phyloP scores from a whole-genome alignment of 2,113 vertebrate species.

The Cyanoliseus patagonus region DNA sequence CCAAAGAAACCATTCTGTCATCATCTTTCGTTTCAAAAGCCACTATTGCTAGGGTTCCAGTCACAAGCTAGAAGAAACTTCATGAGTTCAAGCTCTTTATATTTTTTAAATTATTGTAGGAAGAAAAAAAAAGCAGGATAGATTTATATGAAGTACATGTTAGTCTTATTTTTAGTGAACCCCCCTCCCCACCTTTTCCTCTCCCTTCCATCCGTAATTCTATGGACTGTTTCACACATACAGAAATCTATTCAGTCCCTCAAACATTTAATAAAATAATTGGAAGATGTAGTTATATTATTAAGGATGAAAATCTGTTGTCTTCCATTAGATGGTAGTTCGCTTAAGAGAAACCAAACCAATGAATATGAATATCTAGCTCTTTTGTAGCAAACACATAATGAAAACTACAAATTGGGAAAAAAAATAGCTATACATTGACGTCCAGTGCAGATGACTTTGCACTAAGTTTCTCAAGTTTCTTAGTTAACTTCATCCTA shows the following conservation, averaged over 20 bases:
- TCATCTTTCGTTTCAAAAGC: not conserved
- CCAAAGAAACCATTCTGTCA: not conserved
- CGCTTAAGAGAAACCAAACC: not conserved
- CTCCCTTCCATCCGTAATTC: not conserved
- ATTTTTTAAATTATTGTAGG: not conserved
- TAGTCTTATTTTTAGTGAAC: not conserved
- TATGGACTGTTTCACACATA: not conserved
- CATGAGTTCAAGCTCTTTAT: not conserved
- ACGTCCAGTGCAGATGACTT: not conserved
- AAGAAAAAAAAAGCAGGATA: not conserved
- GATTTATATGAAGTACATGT: not conserved
- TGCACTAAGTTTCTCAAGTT: not conserved
- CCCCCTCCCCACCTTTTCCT: not conserved
- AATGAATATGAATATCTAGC: not conserved
- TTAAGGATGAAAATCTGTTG: not conserved
- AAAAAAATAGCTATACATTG: not conserved
- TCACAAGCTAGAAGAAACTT: not conserved
- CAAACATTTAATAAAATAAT: not conserved
- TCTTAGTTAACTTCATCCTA: not conserved
- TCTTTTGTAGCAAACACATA: not conserved
- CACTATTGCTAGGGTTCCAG: not conserved
- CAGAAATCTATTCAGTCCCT: not conserved
- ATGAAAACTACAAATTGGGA: not conserved
- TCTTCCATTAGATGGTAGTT: not conserved
- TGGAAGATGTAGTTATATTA: not conserved